phyloP scores from a whole-genome alignment of 2,113 vertebrate species.

The Misgurnus anguillicaudatus region DNA sequence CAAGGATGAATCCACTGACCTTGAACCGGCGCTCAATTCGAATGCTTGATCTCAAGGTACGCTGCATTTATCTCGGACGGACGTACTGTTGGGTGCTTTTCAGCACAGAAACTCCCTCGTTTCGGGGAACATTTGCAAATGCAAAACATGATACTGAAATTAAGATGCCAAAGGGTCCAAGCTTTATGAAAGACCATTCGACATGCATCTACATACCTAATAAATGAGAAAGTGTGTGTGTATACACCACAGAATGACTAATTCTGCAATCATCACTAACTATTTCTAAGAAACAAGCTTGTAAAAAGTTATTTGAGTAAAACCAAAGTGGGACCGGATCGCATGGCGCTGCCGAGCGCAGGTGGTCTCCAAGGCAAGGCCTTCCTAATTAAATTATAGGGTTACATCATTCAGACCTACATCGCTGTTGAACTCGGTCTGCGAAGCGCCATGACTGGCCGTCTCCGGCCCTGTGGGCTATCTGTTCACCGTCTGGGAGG shows the following conservation, averaged over 20 bases:
- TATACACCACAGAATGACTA: neutral
- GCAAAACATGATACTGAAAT: neutral
- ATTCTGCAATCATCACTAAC: neutral
- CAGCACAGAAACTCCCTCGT: neutral
- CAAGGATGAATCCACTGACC: slow-evolving; percentile 57
- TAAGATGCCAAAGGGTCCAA: neutral
- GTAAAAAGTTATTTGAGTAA: neutral
- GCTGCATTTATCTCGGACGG: slow-evolving; percentile 11
- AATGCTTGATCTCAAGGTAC: slow-evolving; percentile 56
- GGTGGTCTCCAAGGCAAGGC: neutral
- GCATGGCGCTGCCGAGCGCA: neutral
- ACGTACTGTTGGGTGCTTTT: neutral
- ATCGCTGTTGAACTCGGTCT: slow-evolving; percentile 8
- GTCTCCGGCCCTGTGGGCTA: neutral
- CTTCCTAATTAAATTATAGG: neutral
- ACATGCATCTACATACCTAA: neutral
- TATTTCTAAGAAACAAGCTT: neutral
- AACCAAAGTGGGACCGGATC: neutral
- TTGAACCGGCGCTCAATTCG: slow-evolving; percentile 51
- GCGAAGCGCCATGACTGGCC: neutral
- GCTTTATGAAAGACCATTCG: neutral
- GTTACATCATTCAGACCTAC: slow-evolving; percentile 3
- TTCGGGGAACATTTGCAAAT: neutral
- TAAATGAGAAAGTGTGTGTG: neutral
- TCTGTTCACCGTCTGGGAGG: slow-evolving; percentile 14